Conservation (phyloP, 23 tunicate species). For the Pegea sp. region DNA sequence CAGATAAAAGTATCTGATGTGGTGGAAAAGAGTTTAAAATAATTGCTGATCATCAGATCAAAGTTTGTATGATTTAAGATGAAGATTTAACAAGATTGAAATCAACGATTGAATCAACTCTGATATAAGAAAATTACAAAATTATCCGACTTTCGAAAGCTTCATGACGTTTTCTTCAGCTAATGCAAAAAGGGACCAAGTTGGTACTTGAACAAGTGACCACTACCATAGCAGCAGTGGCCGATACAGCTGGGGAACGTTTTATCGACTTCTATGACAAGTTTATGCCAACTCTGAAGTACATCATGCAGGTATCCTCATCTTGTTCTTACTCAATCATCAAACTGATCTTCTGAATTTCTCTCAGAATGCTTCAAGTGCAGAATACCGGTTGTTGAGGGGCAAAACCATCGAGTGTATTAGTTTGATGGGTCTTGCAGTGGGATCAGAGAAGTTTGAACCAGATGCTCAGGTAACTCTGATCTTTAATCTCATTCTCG, state of each 20-base stretch:
- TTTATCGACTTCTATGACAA: conserved; percentile 51
- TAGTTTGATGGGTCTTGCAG: conserved; percentile 96
- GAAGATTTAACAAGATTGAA: too few relatives aligned
- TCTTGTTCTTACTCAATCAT: background rate
- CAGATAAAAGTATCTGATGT: too few relatives aligned
- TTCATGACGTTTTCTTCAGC: background rate
- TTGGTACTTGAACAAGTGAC: conserved; percentile 87
- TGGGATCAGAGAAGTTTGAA: conserved; percentile 86
- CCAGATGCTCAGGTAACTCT: conserved; percentile 61
- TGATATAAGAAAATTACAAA: background rate
- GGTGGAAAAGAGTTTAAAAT: too few relatives aligned
- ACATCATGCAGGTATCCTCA: conserved; percentile 54
- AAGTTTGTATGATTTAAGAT: conserved; percentile 1
- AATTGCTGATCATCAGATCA: too few relatives aligned
- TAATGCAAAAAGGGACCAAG: conserved; percentile 23
- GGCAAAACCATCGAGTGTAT: conserved; percentile 98
- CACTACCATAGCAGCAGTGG: conserved; percentile 97
- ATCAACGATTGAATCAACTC: too few relatives aligned
- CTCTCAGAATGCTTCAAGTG: conserved; percentile 47
- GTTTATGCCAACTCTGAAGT: conserved; percentile 78
- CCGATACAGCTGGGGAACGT: conserved; percentile 79
- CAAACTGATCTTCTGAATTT: background rate
- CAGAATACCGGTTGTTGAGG: conserved; percentile 59
- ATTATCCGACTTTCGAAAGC: background rate
- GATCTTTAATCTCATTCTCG: conserved; percentile 1